A percentile compares a stretch with the other conserved stretches of the same genome.
These are phyloP conservation scores for Tipula confusa DNA, from an alignment of 2,888 invertebrate genomes.

Conservation along the genomic window DNA sequence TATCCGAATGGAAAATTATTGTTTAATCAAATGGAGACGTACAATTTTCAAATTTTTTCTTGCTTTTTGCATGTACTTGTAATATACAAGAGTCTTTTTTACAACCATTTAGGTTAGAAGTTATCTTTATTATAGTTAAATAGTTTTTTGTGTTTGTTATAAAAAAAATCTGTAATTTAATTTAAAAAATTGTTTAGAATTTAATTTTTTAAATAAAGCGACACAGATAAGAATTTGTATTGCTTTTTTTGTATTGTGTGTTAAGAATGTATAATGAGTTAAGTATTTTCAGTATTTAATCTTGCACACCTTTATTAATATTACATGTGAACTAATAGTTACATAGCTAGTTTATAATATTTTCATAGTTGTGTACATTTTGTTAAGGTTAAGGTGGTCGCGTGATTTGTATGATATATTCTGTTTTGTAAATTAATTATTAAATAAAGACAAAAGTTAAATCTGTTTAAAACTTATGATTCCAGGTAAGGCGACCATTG, in stretches of 20 bases:
- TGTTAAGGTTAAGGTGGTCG: too few species aligned
- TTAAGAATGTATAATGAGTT: background rate
- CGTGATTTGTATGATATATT: too few species aligned
- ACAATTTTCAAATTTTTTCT: background rate
- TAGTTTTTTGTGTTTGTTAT: background rate
- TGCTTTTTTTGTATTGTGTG: background rate
- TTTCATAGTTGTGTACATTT: too few species aligned
- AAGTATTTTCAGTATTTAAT: background rate
- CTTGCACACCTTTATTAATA: background rate
- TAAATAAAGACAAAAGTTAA: too few species aligned
- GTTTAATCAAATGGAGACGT: slow-evolving; percentile 7
- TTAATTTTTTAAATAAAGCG: background rate
- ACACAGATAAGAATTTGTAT: background rate
- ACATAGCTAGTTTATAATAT: too few species aligned
- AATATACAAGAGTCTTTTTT: background rate
- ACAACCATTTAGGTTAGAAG: background rate
- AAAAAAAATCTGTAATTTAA: background rate
- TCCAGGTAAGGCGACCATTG: too few species aligned
- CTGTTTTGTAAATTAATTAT: too few species aligned
- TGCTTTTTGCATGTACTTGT: background rate
- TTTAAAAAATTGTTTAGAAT: background rate
- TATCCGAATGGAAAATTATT: slow-evolving; percentile 6
- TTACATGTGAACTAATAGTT: background rate
- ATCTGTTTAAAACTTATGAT: too few species aligned
- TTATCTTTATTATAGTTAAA: background rate